Evolutionary conservation across 2,113 vertebrate genomes (phyloP), one percentile per base, ranked within the genome.

Genomic region (Nerophis ophidion): DNA sequence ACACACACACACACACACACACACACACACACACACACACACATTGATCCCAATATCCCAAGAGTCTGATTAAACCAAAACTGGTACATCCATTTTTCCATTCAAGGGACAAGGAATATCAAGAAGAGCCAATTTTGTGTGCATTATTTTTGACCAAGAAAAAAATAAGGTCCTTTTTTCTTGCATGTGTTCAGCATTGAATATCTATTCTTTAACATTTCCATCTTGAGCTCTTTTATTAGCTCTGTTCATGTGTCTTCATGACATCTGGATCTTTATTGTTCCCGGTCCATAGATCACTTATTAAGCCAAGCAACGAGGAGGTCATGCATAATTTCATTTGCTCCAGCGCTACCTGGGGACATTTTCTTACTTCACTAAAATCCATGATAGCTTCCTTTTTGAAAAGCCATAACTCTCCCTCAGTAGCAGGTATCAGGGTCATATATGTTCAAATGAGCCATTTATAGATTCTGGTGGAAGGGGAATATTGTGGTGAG

Each of bases 21-120:
- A 64, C 49, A 66, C 42, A 58, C 65, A 55, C 65, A 60, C 59
- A 40, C 53, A 62, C 38, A 51, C 58, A 49, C 48, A 17, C 48
- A 60, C 79, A 83, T 74, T 65, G 70, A 79, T 90, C 88, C 68
- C 84, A 87, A 77, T 85, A 90, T 2, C 26, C 26, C 26, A 26
- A 91, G 86, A 90, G 79, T 76, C 86, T 93, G 93, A 95, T 94
- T 94, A 93, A 97, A 94, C 94, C 89, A 93, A 92, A 88, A 84
- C 84, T 72, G 75, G 81, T 89, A 91, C 92, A 90, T 83, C 89
- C 88, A 91, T 93, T 92, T 92, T 71, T 59, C 88, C 79, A 90
- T 90, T 81, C 84, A 79, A 68, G 79, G 90, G 80, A 92, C 92
- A 92, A 93, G 92, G 90, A 93, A 94, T 94, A 94, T 83, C 89